Conservation (phyloP, 2,888 invertebrate species). For the Yponomeuta malinellus region DNA sequence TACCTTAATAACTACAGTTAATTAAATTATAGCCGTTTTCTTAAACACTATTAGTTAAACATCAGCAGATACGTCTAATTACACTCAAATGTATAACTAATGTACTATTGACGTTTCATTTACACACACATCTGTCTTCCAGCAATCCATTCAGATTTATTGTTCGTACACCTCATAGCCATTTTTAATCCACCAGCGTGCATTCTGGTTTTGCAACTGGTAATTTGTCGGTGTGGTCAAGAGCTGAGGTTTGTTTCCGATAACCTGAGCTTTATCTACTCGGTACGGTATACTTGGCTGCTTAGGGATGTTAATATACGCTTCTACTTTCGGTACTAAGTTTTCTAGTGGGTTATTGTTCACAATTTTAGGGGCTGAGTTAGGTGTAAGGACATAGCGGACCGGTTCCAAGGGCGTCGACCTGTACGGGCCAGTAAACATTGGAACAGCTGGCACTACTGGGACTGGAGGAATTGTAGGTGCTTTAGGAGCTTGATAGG, state of each 20-base stretch:
- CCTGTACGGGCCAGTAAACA: background rate
- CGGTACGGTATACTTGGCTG: conserved; percentile 30
- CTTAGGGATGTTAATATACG: conserved; percentile 34
- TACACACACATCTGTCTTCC: conserved; percentile 26
- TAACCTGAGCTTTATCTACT: background rate
- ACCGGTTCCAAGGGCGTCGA: background rate
- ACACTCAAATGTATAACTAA: conserved; percentile 5
- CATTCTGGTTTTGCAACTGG: conserved; percentile 19
- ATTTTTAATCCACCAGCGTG: conserved; percentile 38
- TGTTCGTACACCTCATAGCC: conserved; percentile 40
- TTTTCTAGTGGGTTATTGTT: conserved; percentile 23
- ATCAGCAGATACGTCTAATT: conserved; percentile 5
- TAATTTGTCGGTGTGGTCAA: background rate
- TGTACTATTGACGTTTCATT: conserved; percentile 9
- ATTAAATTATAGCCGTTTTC: background rate
- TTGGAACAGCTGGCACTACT: background rate
- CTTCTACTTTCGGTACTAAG: conserved; percentile 30
- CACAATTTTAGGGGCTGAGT: background rate
- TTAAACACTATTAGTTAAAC: background rate
- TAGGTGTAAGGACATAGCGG: background rate
- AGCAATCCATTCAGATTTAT: conserved; percentile 20
- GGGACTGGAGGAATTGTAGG: conserved; percentile 6
- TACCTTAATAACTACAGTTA: background rate
- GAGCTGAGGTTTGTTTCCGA: background rate
- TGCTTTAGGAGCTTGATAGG: conserved; percentile 13